Base-by-base conservation (phyloP, 2,888 invertebrate genomes). In the Macrophya alboannulata region DNA sequence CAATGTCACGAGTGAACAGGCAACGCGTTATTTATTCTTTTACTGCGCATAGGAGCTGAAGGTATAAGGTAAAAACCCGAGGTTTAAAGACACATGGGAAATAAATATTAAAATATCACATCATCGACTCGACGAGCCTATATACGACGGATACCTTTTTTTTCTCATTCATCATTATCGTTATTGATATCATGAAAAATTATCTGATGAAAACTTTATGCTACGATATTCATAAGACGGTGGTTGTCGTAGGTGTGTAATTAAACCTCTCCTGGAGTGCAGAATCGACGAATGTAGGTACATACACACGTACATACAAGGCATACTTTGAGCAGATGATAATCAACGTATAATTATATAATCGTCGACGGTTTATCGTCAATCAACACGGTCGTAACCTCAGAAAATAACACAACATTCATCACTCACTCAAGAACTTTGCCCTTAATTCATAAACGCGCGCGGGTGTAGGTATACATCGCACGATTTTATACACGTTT, bases 321-420 rank as follows among this genome's bases (percentile, higher is more conserved):
- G 68, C 37, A 37, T 15, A 37, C 37, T 68, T 17, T 68, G 37
- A 68, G 68, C 4, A 68, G 68, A 68, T 68, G 37, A 31, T 40
- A 55, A 77, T 77, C 77, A 17, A 37, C 31, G 55, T 77, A n/a
- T n/a, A 77, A 77, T 77, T 55, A 77, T 77, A 74, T 37, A 51
- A 77, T 77, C 55, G 37, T 55, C n/a, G 31, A 77, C 77, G 77
- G 55, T 77, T 77, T 77, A 77, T 55, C 51, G 48, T 55, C 77
- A n/a, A 77, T 55, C 77, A 51, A 77, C 74, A 45, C 74, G 25
- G 45, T 45, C 45, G 21, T 74, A 45, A 45, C 12, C 21, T 31
- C 1, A 31, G 45, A 55, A n/a, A n/a, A 51, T 77, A 37, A 51
- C 37, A 31, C 17, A 51, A 51, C 48, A 48, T 51, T 51, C 77